Evolutionary conservation across 2,888 invertebrate genomes (phyloP), one percentile per base, ranked within the genome.

Genomic region (Achlya flavicornis): DNA sequence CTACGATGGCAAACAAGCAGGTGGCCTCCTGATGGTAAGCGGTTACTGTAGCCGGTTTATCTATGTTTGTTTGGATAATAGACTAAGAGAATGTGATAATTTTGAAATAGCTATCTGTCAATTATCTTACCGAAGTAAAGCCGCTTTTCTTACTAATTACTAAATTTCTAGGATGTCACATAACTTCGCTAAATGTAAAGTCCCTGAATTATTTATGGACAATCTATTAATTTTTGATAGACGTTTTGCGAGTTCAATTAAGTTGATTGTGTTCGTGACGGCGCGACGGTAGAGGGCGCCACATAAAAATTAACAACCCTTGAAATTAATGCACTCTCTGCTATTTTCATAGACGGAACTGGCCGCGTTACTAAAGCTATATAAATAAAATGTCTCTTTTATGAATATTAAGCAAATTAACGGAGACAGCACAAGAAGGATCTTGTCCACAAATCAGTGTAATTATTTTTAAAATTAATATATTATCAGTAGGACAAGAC

Each of bases 161-260:
- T 43, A 53, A 53, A 53, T 8, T 4, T 4, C 53, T 10, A 53
- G 53, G 0, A 16, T 19, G 19, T 19, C 16, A 53, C 53, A 8
- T 53, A 10, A n/a, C 53, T 19, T 53, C 48, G 19, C 11, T 19
- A 53, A 53, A 53, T 53, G 53, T n/a, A n/a, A n/a, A n/a, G n/a
- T 4, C 53, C 53, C 63, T 69, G 46, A 65, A 64, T 65, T 69
- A 68, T 66, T 62, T 63, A 65, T 64, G 66, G 53, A 61, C 19
- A 65, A 43, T 58, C 65, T 46, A 69, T 72, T 63, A 71, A 63
- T 65, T 65, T 66, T 61, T 68, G 73, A 79, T 70, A 63, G 69
- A 41, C 60, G 60, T 12, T 12, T 19, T 19, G 41, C 26, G 60
- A 67, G 53, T 69, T 68, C 72, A 69, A 79, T 74, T 65, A 67